phyloP scores from a whole-genome alignment of 2,113 vertebrate genomes.

The Hoplias malabaricus region DNA sequence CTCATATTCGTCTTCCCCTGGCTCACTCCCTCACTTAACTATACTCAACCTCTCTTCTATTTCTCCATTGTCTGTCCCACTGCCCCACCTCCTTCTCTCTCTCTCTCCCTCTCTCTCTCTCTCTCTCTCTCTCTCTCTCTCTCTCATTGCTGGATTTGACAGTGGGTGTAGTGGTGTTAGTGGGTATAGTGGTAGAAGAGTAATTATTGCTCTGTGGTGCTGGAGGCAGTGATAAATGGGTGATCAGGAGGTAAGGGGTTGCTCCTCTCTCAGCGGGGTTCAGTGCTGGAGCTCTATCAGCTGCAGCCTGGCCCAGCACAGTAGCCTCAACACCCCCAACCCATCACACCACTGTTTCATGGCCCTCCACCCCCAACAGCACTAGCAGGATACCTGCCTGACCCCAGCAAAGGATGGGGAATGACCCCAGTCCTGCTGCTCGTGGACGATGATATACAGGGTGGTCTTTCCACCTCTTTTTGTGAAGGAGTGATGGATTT shows the following conservation, averaged over 20 bases:
- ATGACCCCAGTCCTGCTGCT: conserved; percentile 18
- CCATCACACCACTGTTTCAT: conserved; percentile 27
- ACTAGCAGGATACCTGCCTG: conserved; percentile 1
- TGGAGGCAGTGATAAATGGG: conserved; percentile 93
- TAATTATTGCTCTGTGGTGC: conserved; percentile 86
- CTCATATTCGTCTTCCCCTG: conserved; percentile 63
- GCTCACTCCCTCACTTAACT: conserved; percentile 34
- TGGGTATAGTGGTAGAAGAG: conserved; percentile 82
- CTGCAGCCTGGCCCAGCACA: conserved; percentile 48
- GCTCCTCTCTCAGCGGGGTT: conserved; percentile 65
- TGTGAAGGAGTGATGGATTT: background rate
- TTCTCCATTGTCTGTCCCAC: background rate
- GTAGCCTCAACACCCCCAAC: background rate
- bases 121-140: conserved; percentile 18
- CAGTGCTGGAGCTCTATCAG: conserved; percentile 71
- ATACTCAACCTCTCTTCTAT: background rate
- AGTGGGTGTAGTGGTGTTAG: conserved; percentile 58
- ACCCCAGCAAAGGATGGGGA: conserved; percentile 11
- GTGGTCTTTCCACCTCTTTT: conserved; percentile 31
- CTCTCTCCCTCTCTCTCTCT: conserved; percentile 29
- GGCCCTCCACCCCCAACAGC: conserved; percentile 21
- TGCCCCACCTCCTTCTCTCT: conserved; percentile 11
- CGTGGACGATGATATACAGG: background rate
- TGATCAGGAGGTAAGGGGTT: conserved; percentile 81
- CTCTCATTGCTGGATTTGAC: conserved; percentile 73